A percentile compares a stretch with the other conserved stretches of the same genome.
Conservation (phyloP, 2,797 vertebrate genomes). For the Petrocephalus sullivani region DNA sequence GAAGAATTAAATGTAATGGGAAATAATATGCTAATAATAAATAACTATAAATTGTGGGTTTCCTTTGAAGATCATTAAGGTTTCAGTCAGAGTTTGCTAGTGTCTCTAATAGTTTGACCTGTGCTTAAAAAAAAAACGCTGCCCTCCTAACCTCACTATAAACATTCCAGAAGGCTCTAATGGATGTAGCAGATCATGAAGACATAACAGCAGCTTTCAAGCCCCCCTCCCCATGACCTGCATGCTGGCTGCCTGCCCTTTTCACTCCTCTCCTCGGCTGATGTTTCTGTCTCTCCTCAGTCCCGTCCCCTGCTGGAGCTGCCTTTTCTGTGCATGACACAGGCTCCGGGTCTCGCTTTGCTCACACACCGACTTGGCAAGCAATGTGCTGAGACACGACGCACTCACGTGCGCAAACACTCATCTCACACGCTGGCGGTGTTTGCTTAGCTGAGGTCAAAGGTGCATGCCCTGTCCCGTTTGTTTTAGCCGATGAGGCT, state of each 20-base stretch:
- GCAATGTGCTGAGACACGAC: not conserved
- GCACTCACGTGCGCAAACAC: not conserved
- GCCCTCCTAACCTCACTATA: not conserved
- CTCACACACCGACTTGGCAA: not conserved
- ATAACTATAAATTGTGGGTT: not conserved
- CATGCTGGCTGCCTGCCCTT: conserved; percentile 21
- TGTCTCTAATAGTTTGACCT: conserved; percentile 19
- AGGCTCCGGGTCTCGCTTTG: conserved; percentile 11
- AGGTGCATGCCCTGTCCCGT: not conserved
- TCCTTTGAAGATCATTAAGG: too few relatives aligned
- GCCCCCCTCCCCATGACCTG: not conserved
- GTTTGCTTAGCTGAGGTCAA: conserved; percentile 10
- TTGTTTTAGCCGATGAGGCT: not conserved
- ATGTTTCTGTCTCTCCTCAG: conserved; percentile 5
- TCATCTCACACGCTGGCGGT: not conserved
- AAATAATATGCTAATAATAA: not conserved
- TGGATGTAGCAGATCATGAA: conserved; percentile 18
- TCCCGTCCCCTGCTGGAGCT: conserved; percentile 33
- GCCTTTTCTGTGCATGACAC: conserved; percentile 28
- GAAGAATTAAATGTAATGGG: not conserved
- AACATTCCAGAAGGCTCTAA: conserved; percentile 16
- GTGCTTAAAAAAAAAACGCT: not conserved
- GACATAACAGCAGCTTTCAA: conserved; percentile 10
- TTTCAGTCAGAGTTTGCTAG: not conserved
- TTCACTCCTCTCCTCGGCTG: conserved; percentile 1